Base-by-base conservation (phyloP, 1,140 invertebrate genomes). In the Halictus rubicundus region DNA sequence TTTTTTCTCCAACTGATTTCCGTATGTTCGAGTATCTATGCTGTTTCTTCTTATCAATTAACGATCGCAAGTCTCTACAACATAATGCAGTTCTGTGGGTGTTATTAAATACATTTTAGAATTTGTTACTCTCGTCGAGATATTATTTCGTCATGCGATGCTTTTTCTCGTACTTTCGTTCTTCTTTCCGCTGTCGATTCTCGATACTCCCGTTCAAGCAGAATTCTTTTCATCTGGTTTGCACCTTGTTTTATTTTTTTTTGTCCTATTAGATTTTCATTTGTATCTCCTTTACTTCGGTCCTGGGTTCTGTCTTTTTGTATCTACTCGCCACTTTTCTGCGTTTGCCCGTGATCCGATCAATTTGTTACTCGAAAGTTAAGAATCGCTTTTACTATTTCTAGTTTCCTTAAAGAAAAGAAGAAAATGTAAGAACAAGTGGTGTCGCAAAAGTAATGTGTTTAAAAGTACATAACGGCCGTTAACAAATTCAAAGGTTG, bases 41-140 rank as follows among this genome's bases (percentile, higher is more conserved):
- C 72, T 81, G 84, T 83, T n/a, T 42, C 39, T 19, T 49, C 68
- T 87, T 87, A 81, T 66, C 27, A 7, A 52, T 83, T 87, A 82
- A 86, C 78, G 81, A 75, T 68, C 64, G 83, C 83, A 86, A 80
- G 85, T 85, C 85, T 84, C 91, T 92, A 91, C 86, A 89, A 82
- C 83, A 85, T 89, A 91, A 86, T 89, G 91, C 89, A 85, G 49
- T 66, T 89, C 86, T 85, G 76, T 87, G 68, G 68, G 80, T 80
- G 76, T 83, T 89, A 89, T 90, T 91, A 90, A 91, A 92, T 92
- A 91, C 86, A 91, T 92, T 91, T 92, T 92, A 92, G 91, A 92
- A 92, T 92, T 92, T 92, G 91, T 89, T 92, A 92, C 91, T 92
- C 90, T 91, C 87, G 80, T 85, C 80, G 87, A 90, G 89, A 89